Percentiles rank a stretch among this genome's conserved stretches.
These are phyloP conservation scores for Brachyrhaphis roseni DNA, from an alignment of 2,797 vertebrate genomes.

Conservation along the genomic window DNA sequence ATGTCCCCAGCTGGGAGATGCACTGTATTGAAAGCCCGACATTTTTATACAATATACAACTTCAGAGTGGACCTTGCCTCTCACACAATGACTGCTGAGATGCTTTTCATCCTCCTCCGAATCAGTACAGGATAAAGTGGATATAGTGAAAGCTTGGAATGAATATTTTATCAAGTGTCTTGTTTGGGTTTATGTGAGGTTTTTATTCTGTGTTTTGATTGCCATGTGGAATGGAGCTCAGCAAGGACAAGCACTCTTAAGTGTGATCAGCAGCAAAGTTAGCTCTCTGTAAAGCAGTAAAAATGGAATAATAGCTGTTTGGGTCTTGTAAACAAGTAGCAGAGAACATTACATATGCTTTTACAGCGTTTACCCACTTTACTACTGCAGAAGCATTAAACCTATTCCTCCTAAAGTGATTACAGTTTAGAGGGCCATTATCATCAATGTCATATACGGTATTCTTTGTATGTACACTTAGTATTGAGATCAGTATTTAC, in stretches of 20 bases:
- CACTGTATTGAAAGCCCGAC: background rate
- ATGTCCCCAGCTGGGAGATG: background rate
- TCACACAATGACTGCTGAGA: background rate
- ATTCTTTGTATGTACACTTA: background rate
- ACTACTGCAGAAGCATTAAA: background rate
- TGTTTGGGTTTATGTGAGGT: slow-evolving; percentile 16
- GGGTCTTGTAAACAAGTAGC: slow-evolving; percentile 7
- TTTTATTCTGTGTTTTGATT: slow-evolving; percentile 15
- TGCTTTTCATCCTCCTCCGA: background rate
- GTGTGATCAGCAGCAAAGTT: slow-evolving; percentile 1
- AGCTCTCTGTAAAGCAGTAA: background rate
- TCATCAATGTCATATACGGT: background rate
- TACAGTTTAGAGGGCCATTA: background rate
- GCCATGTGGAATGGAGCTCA: slow-evolving; percentile 12
- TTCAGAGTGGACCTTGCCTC: background rate
- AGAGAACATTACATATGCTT: slow-evolving; percentile 2
- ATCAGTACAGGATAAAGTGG: slow-evolving; percentile 11
- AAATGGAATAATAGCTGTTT: background rate
- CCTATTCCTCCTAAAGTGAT: background rate
- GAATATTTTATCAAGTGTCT: slow-evolving; percentile 23
- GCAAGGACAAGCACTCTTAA: slow-evolving; percentile 10
- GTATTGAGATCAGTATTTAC: slow-evolving; percentile 1
- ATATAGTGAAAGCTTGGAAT: background rate
- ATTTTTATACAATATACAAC: background rate
- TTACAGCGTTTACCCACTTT: background rate